Evolutionary conservation across 2,888 invertebrate species (phyloP).

Genomic region (Drosophila anomalata): DNA sequence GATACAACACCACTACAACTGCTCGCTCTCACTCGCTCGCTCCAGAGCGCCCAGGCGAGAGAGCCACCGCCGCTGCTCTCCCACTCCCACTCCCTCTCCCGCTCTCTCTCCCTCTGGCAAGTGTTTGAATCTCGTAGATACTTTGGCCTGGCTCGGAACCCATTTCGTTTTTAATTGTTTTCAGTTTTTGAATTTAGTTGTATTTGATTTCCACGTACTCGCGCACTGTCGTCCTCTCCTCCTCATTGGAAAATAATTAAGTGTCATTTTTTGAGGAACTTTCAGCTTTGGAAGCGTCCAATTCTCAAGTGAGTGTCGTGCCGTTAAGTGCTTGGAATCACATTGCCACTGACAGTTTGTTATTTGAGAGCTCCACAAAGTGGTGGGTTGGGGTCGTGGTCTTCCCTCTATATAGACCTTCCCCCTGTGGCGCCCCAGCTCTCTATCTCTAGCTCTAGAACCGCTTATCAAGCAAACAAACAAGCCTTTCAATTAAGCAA

Average conservation of each 20-base stretch:
- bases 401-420: no score
- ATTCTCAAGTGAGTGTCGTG: constrained; percentile 39
- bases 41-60: background rate
- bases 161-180: constrained; percentile 78
- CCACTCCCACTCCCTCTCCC: constrained; percentile 6
- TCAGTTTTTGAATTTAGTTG: constrained; percentile 76
- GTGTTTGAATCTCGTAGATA: constrained; percentile 68
- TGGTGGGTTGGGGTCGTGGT: constrained; percentile 33
- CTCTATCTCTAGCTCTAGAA: constrained; percentile 20
- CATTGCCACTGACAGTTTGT: constrained; percentile 50
- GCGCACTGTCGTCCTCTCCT: constrained; percentile 54
- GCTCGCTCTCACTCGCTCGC: background rate
- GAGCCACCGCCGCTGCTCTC: background rate
- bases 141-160: constrained; percentile 43
- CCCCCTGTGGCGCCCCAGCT: constrained; percentile 32
- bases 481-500: constrained; percentile 55
- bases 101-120: constrained; percentile 22
- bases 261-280: constrained; percentile 30
- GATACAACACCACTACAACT: constrained; percentile 33
- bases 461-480: constrained; percentile 59
- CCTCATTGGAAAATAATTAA: constrained; percentile 9
- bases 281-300: constrained; percentile 29
- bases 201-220: constrained; percentile 74
- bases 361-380: constrained; percentile 41
- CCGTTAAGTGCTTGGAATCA: constrained; percentile 47